Evolutionary conservation across 2,888 invertebrate genomes (phyloP).

Genomic region (Microctonus hyperodae): DNA sequence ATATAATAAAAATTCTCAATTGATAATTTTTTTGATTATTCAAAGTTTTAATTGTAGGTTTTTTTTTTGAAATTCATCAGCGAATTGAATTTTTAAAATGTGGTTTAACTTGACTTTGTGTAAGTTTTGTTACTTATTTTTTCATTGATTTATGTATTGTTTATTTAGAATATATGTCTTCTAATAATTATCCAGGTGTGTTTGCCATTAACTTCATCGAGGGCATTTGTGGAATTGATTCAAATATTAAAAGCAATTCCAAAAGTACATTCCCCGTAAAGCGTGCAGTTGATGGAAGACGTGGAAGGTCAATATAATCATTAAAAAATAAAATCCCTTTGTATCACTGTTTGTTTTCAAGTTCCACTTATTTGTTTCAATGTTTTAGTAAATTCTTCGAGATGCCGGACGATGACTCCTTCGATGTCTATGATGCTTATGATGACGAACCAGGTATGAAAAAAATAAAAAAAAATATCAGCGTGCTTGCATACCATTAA

Average conservation of each 20-base stretch:
- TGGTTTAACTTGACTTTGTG: not conserved
- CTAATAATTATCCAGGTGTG: not conserved
- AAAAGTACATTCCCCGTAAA: conserved; percentile 52
- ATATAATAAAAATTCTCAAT: not conserved
- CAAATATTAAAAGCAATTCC: conserved; percentile 41
- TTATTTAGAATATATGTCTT: not conserved
- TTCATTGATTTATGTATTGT: not conserved
- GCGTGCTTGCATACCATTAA: not conserved
- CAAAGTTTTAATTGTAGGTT: no score
- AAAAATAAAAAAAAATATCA: not conserved
- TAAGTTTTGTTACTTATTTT: conserved; percentile 3
- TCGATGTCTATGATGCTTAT: conserved; percentile 55
- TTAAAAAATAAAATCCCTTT: not conserved
- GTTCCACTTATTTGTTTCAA: not conserved
- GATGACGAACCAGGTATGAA: conserved; percentile 59
- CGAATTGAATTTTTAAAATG: not conserved
- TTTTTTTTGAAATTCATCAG: not conserved
- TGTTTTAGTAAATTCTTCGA: conserved; percentile 54
- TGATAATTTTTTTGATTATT: not conserved
- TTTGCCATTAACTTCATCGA: not conserved
- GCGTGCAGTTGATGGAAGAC: conserved; percentile 58
- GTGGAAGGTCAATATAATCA: conserved; percentile 54
- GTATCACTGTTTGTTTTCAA: not conserved
- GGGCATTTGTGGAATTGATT: conserved; percentile 3
- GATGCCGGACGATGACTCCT: conserved; percentile 53